A percentile compares a stretch with the other conserved stretches of the same genome.
phyloP scores from a whole-genome alignment of 2,113 vertebrate species.

The Trematocara nigrifrons region DNA sequence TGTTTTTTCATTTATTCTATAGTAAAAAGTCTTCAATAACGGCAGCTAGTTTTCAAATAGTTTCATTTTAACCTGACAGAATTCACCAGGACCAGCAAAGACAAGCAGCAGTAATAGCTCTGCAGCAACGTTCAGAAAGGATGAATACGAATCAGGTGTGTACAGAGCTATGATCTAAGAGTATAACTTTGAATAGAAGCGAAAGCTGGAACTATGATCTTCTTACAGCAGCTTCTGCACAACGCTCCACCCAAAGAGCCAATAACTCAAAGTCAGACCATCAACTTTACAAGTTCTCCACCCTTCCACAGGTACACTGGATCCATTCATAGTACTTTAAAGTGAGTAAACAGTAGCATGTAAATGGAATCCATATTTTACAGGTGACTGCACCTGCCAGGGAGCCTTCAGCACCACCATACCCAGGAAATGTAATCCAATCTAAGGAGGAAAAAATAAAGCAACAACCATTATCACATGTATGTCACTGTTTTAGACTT shows the following conservation, averaged over 20 bases:
- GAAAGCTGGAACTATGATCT: not conserved
- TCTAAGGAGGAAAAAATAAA: not conserved
- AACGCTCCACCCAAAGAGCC: not conserved
- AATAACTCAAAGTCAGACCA: not conserved
- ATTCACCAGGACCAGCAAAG: not conserved
- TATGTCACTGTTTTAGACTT: not conserved
- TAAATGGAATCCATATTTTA: not conserved
- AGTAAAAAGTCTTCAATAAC: not conserved
- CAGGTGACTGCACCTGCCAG: not conserved
- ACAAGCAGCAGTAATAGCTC: not conserved
- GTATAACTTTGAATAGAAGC: not conserved
- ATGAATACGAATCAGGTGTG: not conserved
- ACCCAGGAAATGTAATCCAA: not conserved
- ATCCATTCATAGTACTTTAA: not conserved
- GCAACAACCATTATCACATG: not conserved
- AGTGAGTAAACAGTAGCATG: not conserved
- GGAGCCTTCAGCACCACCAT: fast-evolving
- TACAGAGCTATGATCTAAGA: not conserved
- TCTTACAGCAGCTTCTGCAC: not conserved
- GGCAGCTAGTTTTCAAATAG: not conserved
- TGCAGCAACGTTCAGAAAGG: not conserved
- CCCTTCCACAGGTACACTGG: not conserved
- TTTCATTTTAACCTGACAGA: not conserved
- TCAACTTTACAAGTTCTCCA: not conserved
- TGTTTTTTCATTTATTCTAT: not conserved